A percentile compares a stretch with the other conserved stretches of the same genome.
phyloP scores from a whole-genome alignment of 2,113 vertebrate species.

The Chloropsis hardwickii region DNA sequence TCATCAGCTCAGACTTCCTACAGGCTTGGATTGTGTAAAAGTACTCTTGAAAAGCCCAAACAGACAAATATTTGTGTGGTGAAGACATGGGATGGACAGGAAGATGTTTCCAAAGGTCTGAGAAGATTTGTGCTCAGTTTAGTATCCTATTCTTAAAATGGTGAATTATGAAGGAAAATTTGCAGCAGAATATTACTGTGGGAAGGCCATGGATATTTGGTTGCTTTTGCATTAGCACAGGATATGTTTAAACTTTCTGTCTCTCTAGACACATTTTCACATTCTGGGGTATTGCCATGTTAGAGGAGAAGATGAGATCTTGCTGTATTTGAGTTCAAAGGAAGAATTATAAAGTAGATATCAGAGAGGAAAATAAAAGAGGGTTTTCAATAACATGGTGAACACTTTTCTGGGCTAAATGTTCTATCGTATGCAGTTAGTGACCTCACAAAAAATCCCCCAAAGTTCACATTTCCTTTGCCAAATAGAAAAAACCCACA shows the following conservation, averaged over 20 bases:
- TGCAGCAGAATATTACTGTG: background rate
- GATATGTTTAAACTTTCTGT: background rate
- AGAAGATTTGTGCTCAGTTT: background rate
- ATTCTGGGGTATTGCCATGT: background rate
- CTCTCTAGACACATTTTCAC: background rate
- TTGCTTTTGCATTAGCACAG: background rate
- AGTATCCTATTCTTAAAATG: background rate
- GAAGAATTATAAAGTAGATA: background rate
- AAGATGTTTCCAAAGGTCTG: background rate
- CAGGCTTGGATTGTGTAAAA: background rate
- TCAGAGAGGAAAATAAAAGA: background rate
- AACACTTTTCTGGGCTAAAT: background rate
- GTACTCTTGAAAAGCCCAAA: background rate
- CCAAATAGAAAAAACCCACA: background rate
- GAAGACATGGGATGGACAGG: background rate
- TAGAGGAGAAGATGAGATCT: background rate
- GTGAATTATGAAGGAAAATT: background rate
- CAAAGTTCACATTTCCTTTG: background rate
- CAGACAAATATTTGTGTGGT: background rate
- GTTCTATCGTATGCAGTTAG: background rate
- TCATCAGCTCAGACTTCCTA: background rate
- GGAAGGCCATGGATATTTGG: background rate
- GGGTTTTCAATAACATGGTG: background rate
- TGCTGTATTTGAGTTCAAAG: background rate
- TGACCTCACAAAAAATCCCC: accelerated